Evolutionary conservation across 2,113 vertebrate species (phyloP), one percentile per base, ranked within the genome.

Genomic region (Elephas maximus): DNA sequence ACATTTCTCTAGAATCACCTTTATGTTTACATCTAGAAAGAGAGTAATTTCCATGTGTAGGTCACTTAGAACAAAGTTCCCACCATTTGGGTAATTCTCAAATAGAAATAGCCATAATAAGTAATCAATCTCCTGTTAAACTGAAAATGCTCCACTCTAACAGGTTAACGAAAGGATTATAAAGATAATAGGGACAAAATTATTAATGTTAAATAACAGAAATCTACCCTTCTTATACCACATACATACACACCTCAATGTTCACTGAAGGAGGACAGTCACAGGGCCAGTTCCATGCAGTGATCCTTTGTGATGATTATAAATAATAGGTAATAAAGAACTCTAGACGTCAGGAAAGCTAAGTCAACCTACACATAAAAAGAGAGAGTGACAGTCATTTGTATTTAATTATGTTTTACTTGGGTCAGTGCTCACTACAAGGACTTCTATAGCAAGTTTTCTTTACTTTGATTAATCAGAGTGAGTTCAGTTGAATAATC

Each of bases 71-170:
- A 82, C 81, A 20, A 82, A 60, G 5, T 57, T 76, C 8, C 57
- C 30, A 77, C 4, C 21, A 91, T 83, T 69, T 96, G 48, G 28
- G 14, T 93, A 87, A 77, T 91, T 63, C 45, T 94, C 62, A 24
- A 91, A 74, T 20, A 67, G 2, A 77, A 76, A 74, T 28, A 63
- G 10, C 74, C 9, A 62, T 65, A 85, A 28, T 86, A 62, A 86
- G n/a, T 87, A 71, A 69, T 67, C 18, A 51, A 17, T 53, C 33
- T 91, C 33, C 20, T 71, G 6, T 60, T 84, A 71, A 88, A 93
- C 73, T 82, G 21, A 96, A 94, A 92, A 67, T 62, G 6, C 0
- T 11, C 2, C 69, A 24, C 28, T 24, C 6, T 63, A 78, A 14
- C 10, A 53, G 45, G 30, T 53, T 91, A 79, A 88, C 79, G 8